Percentiles rank a stretch among this genome's conserved stretches.
Evolutionary conservation across 2,797 vertebrate species (phyloP).

Genomic region (Falco peregrinus): DNA sequence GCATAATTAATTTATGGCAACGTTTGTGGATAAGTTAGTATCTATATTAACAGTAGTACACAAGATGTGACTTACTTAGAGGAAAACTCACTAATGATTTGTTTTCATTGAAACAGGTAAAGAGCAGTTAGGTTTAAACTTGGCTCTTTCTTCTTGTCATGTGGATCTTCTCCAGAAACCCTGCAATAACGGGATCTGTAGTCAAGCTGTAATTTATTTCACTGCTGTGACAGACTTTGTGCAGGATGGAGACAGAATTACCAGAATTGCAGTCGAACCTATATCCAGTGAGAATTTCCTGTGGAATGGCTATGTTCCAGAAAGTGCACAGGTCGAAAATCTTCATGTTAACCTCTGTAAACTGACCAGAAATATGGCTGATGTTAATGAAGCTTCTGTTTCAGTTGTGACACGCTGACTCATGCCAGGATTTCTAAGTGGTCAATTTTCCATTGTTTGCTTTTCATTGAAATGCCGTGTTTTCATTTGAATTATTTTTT

Average conservation of each 20-base stretch:
- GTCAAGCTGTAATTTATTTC: conserved; percentile 78
- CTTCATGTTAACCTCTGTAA: neutral
- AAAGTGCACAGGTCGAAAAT: conserved; percentile 79
- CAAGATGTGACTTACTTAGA: neutral
- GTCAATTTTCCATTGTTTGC: neutral
- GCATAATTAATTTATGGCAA: neutral
- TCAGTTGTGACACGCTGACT: neutral
- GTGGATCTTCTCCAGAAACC: conserved; percentile 77
- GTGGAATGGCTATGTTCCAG: conserved; percentile 86
- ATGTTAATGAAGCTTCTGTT: neutral
- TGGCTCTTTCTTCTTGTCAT: conserved; percentile 87
- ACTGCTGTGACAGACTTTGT: conserved; percentile 83
- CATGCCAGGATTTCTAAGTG: neutral
- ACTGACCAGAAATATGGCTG: neutral
- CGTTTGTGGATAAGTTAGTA: neutral
- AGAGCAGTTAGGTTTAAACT: conserved; percentile 75
- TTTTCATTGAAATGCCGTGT: neutral
- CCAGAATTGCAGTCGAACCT: conserved; percentile 79
- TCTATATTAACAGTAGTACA: neutral
- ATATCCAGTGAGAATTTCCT: conserved; percentile 81
- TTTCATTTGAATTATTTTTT: neutral
- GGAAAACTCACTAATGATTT: neutral
- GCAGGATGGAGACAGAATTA: conserved; percentile 82
- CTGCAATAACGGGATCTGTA: conserved; percentile 80
- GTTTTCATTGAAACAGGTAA: conserved; percentile 75